phyloP scores from a whole-genome alignment of 2,113 vertebrate species.

The Chauna torquata region DNA sequence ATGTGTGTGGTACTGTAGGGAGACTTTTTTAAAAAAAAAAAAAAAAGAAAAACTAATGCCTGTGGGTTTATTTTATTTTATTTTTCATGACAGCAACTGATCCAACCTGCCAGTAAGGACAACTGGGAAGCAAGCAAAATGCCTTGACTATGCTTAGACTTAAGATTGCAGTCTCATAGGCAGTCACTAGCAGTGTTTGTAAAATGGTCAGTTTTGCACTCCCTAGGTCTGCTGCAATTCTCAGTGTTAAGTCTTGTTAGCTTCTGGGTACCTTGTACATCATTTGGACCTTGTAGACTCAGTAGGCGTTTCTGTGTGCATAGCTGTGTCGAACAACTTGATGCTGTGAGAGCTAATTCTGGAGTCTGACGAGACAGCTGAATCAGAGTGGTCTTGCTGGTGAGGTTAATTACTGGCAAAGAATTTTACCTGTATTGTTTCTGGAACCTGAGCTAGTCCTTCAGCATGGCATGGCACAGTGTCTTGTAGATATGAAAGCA shows the following conservation, averaged over 20 bases:
- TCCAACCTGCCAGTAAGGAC: background rate
- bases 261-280: background rate
- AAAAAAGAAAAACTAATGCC: background rate
- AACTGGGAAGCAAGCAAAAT: background rate
- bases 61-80: background rate
- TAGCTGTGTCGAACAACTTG: background rate
- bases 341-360: background rate
- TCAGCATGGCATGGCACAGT: background rate
- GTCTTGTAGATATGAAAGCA: background rate
- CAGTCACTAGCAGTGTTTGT: background rate
- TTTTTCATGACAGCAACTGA: background rate
- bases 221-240: fast-evolving
- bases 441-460: background rate
- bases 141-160: background rate
- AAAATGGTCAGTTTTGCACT: background rate
- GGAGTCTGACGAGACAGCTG: background rate
- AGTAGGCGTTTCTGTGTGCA: fast-evolving
- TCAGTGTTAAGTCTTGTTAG: fast-evolving
- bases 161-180: background rate
- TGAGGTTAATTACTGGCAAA: background rate
- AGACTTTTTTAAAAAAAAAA: background rate
- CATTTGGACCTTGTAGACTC: background rate
- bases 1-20: background rate
- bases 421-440: background rate
- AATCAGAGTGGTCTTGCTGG: too few species aligned